These are phyloP conservation scores for Sus scrofa DNA, from an alignment of 2,113 vertebrate genomes.

Conservation along the genomic window T2T-Sscrofa CM000824.6:118677001-118677500, in stretches of 20 bases:
- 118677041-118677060: too few species aligned
- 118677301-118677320: not conserved
- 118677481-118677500: not conserved
- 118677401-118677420: not conserved
- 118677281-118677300: not conserved
- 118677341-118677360: not conserved
- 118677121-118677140: too few species aligned
- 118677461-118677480: not conserved
- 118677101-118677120: too few species aligned
- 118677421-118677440: not conserved
- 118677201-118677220: not conserved
- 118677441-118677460: not conserved
- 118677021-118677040: too few species aligned
- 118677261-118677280: not conserved
- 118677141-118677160: too few species aligned
- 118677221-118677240: not conserved
- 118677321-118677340: constrained; percentile 28
- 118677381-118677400: not conserved
- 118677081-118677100: too few species aligned
- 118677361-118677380: not conserved
- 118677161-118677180: not conserved
- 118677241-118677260: not conserved
- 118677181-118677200: not conserved
- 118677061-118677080: too few species aligned
- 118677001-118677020: too few species aligned